Evolutionary conservation across 2,113 vertebrate genomes (phyloP), one percentile per base, ranked within the genome.

Genomic region (Brevimyrus niger): DNA sequence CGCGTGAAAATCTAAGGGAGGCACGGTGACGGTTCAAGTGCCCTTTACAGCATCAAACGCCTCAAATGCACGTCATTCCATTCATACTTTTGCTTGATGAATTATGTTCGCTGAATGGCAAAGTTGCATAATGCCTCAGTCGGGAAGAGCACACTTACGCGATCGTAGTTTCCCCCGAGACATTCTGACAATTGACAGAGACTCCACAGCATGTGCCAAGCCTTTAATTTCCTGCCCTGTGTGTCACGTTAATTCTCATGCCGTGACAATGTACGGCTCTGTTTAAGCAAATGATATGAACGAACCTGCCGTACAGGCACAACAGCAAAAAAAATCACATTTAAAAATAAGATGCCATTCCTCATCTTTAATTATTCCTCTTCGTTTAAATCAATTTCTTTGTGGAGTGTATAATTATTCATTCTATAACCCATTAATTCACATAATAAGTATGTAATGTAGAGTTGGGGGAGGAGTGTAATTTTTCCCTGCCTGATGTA

Each of bases 301-400:
- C 35, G 1, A 80, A 80, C 6, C 73, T 80, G 35, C 4, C 0
- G 15, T 42, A 42, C 13, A 17, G 73, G 35, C 6, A 84, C 82
- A 84, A n/a, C 6, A 84, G 42, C 17, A 84, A 44, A 23, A 84
- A 84, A 47, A 84, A 84, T 23, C 38, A 84, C 19, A 84, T 23
- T n/a, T 44, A 47, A 84, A 84, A 84, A 84, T n/a, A 84, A 84
- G 82, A 38, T 44, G 19, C 82, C 21, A 38, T 84, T 47, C 82
- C 44, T 46, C 17, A 47, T n/a, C 19, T 44, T 84, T 84, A 84
- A 84, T 84, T 84, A 84, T 84, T 84, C 44, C 82, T 84, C 82
- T 46, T 84, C 82, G 44, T 84, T 84, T 84, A 46, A 38, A 84
- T 84, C 44, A 46, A 47, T 84, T 84, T 84, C 21, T 23, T 47